These are phyloP conservation scores for Rhagologus leucostigma DNA, from an alignment of 2,113 vertebrate species.

Conservation along the genomic window DNA sequence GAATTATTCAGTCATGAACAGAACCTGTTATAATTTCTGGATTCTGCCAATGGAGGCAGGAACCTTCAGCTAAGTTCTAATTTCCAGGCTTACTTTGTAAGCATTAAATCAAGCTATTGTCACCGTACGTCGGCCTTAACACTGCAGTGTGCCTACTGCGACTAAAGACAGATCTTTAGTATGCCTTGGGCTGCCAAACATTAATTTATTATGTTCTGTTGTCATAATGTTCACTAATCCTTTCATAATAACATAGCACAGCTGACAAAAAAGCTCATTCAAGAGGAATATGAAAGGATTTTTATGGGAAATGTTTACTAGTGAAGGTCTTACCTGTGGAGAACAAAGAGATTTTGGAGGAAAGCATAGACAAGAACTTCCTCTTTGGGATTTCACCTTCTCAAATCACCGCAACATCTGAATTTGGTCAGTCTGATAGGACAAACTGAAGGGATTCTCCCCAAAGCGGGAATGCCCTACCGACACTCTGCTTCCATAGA, in stretches of 20 bases:
- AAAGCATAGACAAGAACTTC: background rate
- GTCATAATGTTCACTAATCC: background rate
- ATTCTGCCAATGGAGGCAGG: background rate
- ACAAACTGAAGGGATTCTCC: background rate
- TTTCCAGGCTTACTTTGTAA: background rate
- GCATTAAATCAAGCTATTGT: constrained; percentile 6
- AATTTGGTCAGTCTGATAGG: background rate
- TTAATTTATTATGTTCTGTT: background rate
- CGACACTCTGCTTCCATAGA: background rate
- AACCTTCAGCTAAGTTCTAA: background rate
- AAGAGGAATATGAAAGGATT: background rate
- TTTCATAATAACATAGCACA: background rate
- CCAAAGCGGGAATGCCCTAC: background rate
- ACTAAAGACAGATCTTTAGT: background rate
- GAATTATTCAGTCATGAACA: background rate
- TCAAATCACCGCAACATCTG: background rate
- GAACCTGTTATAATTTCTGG: background rate
- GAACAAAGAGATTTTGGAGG: background rate
- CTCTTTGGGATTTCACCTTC: background rate
- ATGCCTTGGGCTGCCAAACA: background rate
- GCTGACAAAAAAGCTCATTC: background rate
- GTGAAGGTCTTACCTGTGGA: background rate
- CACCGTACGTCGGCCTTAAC: background rate
- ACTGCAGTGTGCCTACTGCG: background rate
- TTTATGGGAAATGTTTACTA: background rate